These are phyloP conservation scores for Clarias macrocephalus DNA, from an alignment of 2,113 vertebrate genomes.

Conservation along the genomic window DNA sequence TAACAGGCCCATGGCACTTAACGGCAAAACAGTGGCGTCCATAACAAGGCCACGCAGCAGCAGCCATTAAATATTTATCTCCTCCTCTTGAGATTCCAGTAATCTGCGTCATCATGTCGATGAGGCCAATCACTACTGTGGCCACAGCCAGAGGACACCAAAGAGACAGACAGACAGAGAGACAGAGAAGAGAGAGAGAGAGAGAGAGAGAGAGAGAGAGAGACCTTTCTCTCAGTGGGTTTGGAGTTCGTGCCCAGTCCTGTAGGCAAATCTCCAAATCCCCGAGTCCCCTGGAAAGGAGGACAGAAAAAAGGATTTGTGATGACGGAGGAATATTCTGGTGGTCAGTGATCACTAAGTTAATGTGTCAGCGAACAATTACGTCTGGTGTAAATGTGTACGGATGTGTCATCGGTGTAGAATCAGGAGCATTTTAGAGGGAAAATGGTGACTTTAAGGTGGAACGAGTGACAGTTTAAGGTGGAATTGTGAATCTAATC, in stretches of 20 bases:
- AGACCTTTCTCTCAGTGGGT: slow-evolving; percentile 23
- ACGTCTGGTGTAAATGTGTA: background rate
- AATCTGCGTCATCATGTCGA: slow-evolving; percentile 54
- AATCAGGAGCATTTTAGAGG: background rate
- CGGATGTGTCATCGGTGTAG: background rate
- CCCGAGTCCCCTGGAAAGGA: slow-evolving; percentile 1
- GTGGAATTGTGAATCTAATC: background rate
- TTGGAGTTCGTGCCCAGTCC: slow-evolving; percentile 26
- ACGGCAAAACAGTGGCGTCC: slow-evolving; percentile 46
- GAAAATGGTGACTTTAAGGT: background rate
- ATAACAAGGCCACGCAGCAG: slow-evolving; percentile 40
- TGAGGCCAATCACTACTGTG: slow-evolving; percentile 42
- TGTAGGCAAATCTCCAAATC: slow-evolving; percentile 30
- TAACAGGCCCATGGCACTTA: slow-evolving; percentile 49
- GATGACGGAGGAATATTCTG: background rate
- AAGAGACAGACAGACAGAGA: slow-evolving; percentile 15
- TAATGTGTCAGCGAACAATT: background rate
- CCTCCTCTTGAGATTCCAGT: slow-evolving; percentile 49
- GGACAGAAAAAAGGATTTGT: background rate
- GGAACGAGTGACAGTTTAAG: background rate
- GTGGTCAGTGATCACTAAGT: background rate
- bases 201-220: slow-evolving; percentile 11
- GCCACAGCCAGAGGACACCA: slow-evolving; percentile 43
- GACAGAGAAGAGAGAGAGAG: slow-evolving; percentile 25
- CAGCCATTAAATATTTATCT: slow-evolving; percentile 57